Conservation (phyloP, 2,797 vertebrate genomes). For the Valencia hispanica region DNA sequence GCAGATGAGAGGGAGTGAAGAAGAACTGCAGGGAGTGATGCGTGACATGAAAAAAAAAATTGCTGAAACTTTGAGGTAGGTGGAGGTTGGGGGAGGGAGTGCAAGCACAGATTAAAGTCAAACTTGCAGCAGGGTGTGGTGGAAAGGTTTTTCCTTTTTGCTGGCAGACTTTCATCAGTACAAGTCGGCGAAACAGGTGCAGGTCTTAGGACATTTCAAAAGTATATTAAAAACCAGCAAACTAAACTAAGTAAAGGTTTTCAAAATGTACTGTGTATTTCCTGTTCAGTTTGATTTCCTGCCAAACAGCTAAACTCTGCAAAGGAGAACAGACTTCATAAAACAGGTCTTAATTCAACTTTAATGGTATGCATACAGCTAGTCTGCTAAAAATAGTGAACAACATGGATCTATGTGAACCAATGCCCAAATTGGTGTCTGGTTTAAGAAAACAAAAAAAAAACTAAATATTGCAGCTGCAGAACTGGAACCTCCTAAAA, state of each 20-base stretch:
- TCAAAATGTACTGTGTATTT: not conserved
- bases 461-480: not conserved
- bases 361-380: no score
- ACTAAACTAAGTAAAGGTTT: not conserved
- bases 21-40: conserved; percentile 26
- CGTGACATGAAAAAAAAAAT: conserved; percentile 11
- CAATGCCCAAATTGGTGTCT: not conserved
- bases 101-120: conserved; percentile 34
- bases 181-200: conserved; percentile 2
- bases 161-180: not conserved
- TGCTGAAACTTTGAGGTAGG: conserved; percentile 18
- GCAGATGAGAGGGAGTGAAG: not conserved
- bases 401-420: not conserved
- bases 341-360: not conserved
- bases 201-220: not conserved
- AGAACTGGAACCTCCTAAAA: not conserved
- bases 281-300: not conserved
- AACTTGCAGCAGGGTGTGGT: conserved; percentile 25
- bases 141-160: not conserved
- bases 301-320: not conserved
- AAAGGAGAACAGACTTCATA: not conserved
- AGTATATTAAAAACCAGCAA: not conserved
- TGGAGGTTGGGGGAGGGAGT: conserved; percentile 10
- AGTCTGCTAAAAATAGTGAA: not conserved
- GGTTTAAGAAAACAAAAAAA: not conserved